phyloP scores from a whole-genome alignment of 2,888 invertebrate genomes.

The Cheilosia impressa region DNA sequence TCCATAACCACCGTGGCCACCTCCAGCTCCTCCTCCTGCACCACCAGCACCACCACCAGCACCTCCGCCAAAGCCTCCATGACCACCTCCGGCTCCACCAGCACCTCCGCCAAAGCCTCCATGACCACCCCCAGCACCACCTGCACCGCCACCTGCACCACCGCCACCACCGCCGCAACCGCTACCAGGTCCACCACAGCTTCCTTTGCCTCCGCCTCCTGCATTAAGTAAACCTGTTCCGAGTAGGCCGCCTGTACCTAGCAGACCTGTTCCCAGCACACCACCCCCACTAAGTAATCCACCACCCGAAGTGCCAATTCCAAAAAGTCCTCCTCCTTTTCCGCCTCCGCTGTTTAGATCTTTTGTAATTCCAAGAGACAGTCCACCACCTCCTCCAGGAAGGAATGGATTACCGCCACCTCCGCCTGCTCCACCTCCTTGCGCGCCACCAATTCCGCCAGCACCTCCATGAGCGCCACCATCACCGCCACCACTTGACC shows the following conservation, averaged over 20 bases:
- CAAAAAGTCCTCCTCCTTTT: constrained; percentile 46
- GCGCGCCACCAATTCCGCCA: constrained; percentile 5
- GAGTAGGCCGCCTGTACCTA: constrained; percentile 32
- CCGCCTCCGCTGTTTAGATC: not conserved
- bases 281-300: constrained; percentile 34
- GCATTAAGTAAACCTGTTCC: constrained; percentile 41
- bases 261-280: constrained; percentile 17
- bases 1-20: constrained; percentile 43
- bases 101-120: constrained; percentile 49
- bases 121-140: constrained; percentile 37
- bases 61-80: constrained; percentile 41
- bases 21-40: constrained; percentile 31
- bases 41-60: constrained; percentile 48
- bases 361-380: constrained; percentile 41
- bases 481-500: constrained; percentile 67
- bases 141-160: constrained; percentile 58
- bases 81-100: constrained; percentile 49
- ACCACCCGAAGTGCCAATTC: constrained; percentile 27
- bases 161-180: constrained; percentile 68
- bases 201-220: constrained; percentile 51
- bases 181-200: constrained; percentile 61
- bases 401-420: constrained; percentile 73
- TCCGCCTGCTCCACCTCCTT: constrained; percentile 29
- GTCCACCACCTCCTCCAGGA: constrained; percentile 43
- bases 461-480: constrained; percentile 34